Evolutionary conservation across 2,888 invertebrate genomes (phyloP).

Genomic region (Pinctada fucata): DNA sequence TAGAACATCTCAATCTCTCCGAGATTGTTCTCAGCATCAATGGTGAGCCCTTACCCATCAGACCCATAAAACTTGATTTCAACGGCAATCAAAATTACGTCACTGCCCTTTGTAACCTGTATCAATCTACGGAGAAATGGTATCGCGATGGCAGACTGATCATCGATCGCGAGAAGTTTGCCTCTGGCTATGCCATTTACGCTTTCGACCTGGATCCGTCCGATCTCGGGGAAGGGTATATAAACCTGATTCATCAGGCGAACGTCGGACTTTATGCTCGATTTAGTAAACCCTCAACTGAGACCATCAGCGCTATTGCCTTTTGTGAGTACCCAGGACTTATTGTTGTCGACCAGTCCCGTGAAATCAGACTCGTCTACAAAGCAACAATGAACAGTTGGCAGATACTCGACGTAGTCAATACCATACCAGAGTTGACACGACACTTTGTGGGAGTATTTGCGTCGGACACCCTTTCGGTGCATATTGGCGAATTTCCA

Average conservation of each 20-base stretch:
- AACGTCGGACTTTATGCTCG: slow-evolving; percentile 5
- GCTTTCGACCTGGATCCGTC: slow-evolving; percentile 4
- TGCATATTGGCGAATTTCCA: slow-evolving; percentile 8
- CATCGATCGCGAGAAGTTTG: not conserved
- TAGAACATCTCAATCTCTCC: slow-evolving; percentile 16
- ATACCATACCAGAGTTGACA: not conserved
- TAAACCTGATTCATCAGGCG: too few relatives aligned
- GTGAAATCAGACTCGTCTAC: slow-evolving; percentile 17
- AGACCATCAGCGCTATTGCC: not conserved
- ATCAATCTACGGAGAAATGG: slow-evolving; percentile 23
- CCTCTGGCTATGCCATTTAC: slow-evolving; percentile 9
- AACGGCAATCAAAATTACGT: slow-evolving; percentile 28
- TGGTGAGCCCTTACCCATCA: not conserved
- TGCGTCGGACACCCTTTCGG: slow-evolving; percentile 5
- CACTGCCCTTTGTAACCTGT: not conserved
- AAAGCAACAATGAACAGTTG: slow-evolving; percentile 1
- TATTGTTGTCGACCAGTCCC: slow-evolving; percentile 4
- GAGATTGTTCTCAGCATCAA: not conserved
- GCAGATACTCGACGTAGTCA: not conserved
- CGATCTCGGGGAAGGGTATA: too few relatives aligned
- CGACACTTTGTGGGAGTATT: slow-evolving; percentile 5
- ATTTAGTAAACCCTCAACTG: slow-evolving; percentile 19
- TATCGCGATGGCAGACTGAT: slow-evolving; percentile 17
- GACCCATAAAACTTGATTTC: slow-evolving; percentile 28
- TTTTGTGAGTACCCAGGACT: slow-evolving; percentile 25